phyloP scores from a whole-genome alignment of 2,113 vertebrate genomes.

The Equus quagga region DNA sequence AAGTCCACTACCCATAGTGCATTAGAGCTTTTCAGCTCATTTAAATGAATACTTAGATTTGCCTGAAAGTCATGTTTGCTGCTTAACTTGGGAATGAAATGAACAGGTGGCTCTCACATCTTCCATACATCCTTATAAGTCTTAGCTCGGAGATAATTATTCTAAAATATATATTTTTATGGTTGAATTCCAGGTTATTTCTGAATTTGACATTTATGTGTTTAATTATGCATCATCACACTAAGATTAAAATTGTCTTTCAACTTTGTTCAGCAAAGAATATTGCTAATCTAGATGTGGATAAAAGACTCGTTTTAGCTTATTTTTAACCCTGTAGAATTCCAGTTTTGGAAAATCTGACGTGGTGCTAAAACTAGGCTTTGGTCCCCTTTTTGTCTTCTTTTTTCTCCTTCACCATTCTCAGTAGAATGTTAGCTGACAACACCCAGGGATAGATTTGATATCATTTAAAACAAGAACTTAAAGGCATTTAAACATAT shows the following conservation, averaged over 20 bases:
- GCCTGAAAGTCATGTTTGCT: neutral
- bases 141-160: constrained; percentile 46
- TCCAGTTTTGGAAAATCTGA: constrained; percentile 27
- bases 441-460: neutral
- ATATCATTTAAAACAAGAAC: neutral
- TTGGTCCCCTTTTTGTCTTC: neutral
- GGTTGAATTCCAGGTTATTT: constrained; percentile 58
- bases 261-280: constrained; percentile 51
- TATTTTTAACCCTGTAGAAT: neutral
- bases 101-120: constrained; percentile 27
- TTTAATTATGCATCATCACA: constrained; percentile 49
- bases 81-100: constrained; percentile 34
- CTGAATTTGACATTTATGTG: constrained; percentile 64
- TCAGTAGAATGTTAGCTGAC: neutral
- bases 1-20: neutral
- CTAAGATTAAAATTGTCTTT: constrained; percentile 66
- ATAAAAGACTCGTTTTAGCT: constrained; percentile 35
- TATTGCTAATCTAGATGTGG: constrained; percentile 34
- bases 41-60: constrained; percentile 28
- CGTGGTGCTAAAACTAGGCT: neutral
- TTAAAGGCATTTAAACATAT: neutral
- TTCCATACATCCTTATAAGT: constrained; percentile 27
- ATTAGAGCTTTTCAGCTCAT: neutral
- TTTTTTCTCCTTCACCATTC: neutral
- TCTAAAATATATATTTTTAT: constrained; percentile 58